Percentiles rank a stretch among this genome's conserved stretches.
These are phyloP conservation scores for Helleia helle DNA, from an alignment of 2,888 invertebrate genomes.

Conservation along the genomic window DNA sequence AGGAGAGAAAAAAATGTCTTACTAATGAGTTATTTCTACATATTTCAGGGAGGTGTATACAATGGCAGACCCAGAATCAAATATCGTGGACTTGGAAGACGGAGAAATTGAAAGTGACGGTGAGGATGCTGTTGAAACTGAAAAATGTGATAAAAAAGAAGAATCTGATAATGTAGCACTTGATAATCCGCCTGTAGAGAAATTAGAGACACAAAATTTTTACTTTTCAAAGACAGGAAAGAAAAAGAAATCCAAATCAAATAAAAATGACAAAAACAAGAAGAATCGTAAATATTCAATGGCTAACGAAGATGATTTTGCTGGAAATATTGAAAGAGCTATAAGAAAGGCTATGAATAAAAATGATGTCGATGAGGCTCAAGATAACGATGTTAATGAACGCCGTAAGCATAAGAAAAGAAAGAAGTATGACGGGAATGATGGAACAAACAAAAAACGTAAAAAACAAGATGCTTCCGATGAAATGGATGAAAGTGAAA, in stretches of 20 bases:
- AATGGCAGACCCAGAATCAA: constrained; percentile 44
- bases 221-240: constrained; percentile 63
- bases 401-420: constrained; percentile 71
- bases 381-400: constrained; percentile 60
- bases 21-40: constrained; percentile 21
- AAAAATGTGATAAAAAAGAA: constrained; percentile 36
- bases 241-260: constrained; percentile 65
- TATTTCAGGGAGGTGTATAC: constrained; percentile 52
- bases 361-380: constrained; percentile 65
- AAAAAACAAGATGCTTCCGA: constrained; percentile 71
- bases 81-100: constrained; percentile 83
- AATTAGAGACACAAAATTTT: constrained; percentile 39
- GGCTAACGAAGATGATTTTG: constrained; percentile 80
- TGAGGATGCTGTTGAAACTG: constrained; percentile 44
- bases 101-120: constrained; percentile 86
- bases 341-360: constrained; percentile 84
- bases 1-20: not conserved
- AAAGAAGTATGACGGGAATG: constrained; percentile 73
- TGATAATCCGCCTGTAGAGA: constrained; percentile 22
- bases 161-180: constrained; percentile 21
- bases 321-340: constrained; percentile 84
- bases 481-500: constrained; percentile 83
- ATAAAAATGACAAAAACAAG: constrained; percentile 64
- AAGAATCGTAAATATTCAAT: constrained; percentile 60
- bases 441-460: constrained; percentile 73